phyloP scores from a whole-genome alignment of 2,888 invertebrate species.

The Tuta absoluta region DNA sequence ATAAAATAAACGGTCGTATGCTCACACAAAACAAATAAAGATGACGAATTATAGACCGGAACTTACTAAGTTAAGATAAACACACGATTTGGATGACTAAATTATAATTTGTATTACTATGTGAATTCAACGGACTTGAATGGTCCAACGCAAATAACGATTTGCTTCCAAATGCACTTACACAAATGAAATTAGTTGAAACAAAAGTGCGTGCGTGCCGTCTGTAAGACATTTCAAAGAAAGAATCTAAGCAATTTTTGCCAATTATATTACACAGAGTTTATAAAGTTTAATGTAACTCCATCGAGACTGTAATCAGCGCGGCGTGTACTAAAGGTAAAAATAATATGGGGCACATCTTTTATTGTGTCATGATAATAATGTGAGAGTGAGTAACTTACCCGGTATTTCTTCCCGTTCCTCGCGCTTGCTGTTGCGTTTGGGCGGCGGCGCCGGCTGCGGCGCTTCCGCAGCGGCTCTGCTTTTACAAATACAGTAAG shows the following conservation, averaged over 20 bases:
- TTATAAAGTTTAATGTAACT: neutral
- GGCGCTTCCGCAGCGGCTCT: conserved; percentile 83
- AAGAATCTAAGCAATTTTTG: neutral
- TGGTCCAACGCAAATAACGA: neutral
- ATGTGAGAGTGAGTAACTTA: conserved; percentile 36
- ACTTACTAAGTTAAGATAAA: too few species aligned
- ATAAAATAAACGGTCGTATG: too few species aligned
- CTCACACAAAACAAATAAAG: too few species aligned
- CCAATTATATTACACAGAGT: neutral
- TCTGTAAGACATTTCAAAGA: neutral
- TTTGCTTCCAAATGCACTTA: neutral
- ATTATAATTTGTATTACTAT: too few species aligned
- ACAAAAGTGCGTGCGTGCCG: neutral
- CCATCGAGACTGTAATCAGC: too few species aligned
- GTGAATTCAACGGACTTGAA: too few species aligned
- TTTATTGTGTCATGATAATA: too few species aligned
- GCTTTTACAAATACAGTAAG: conserved; percentile 50
- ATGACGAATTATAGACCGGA: too few species aligned
- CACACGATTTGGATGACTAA: too few species aligned
- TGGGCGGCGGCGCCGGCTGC: conserved; percentile 82
- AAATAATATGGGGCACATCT: too few species aligned
- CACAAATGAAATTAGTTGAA: neutral
- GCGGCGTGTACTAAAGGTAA: too few species aligned
- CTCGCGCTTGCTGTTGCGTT: conserved; percentile 80
- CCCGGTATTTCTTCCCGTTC: conserved; percentile 83